phyloP scores from a whole-genome alignment of 2,797 vertebrate genomes.

The Sparus aurata region DNA sequence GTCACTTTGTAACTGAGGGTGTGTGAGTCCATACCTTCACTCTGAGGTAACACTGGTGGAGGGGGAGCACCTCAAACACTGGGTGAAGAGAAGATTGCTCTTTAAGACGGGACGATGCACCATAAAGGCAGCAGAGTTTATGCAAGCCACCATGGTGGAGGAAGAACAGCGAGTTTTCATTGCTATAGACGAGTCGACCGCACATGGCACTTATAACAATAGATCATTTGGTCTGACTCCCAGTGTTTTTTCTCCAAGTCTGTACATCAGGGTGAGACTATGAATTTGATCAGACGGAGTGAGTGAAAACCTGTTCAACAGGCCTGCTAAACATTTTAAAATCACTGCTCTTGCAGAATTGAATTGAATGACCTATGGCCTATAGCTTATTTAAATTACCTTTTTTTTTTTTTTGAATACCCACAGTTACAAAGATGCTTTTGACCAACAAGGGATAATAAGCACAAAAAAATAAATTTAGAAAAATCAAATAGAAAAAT shows the following conservation, averaged over 20 bases:
- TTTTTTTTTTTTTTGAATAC: conserved; percentile 63
- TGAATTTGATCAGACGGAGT: conserved; percentile 66
- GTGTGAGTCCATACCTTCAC: conserved; percentile 83
- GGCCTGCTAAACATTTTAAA: conserved; percentile 62
- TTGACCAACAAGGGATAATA: conserved; percentile 82
- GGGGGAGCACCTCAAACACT: conserved; percentile 79
- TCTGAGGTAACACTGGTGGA: conserved; percentile 85
- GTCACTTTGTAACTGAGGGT: conserved; percentile 88
- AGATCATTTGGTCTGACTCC: conserved; percentile 79
- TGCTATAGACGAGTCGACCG: conserved; percentile 82
- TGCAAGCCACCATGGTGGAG: conserved; percentile 81
- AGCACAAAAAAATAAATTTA: conserved; percentile 88
- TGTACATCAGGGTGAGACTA: conserved; percentile 68
- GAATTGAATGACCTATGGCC: conserved; percentile 70
- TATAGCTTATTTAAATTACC: conserved; percentile 72
- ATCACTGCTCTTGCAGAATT: conserved; percentile 70
- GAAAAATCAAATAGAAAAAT: conserved; percentile 90
- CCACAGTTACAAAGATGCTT: conserved; percentile 87
- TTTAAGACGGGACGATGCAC: conserved; percentile 73
- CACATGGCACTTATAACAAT: conserved; percentile 78
- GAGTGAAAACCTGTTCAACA: conserved; percentile 80
- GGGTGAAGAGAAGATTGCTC: conserved; percentile 80
- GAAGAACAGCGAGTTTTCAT: conserved; percentile 86
- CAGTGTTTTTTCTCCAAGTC: conserved; percentile 62
- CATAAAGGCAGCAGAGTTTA: conserved; percentile 78